Conservation (phyloP, 1,140 invertebrate genomes). For the Elysia chlorotica region DNA sequence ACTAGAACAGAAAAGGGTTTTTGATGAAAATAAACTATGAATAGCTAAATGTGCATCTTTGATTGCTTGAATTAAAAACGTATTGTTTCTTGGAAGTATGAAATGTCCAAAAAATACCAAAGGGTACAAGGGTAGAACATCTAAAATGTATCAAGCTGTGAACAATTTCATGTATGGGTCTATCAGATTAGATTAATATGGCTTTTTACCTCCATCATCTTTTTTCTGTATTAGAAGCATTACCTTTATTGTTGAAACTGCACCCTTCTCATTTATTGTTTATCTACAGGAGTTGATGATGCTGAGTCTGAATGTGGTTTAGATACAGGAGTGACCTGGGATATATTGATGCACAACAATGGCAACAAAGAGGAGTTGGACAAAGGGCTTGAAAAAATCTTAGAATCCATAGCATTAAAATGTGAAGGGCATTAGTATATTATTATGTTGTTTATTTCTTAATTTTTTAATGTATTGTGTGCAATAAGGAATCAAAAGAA, state of each 20-base stretch:
- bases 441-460: too few relatives aligned
- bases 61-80: neutral
- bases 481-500: too few relatives aligned
- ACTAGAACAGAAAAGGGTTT: too few relatives aligned
- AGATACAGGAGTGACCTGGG: constrained; percentile 63
- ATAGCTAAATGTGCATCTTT: neutral
- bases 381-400: neutral
- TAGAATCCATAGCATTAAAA: neutral
- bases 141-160: neutral
- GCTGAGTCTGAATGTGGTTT: constrained; percentile 69
- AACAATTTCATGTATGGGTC: neutral
- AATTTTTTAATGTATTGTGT: too few relatives aligned
- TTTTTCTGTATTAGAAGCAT: neutral
- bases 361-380: constrained; percentile 33
- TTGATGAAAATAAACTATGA: too few relatives aligned
- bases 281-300: constrained; percentile 66
- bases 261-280: neutral
- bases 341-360: constrained; percentile 64
- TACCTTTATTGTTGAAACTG: neutral
- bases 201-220: neutral
- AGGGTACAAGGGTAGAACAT: neutral
- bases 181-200: neutral
- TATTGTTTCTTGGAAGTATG: too few relatives aligned
- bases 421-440: too few relatives aligned
- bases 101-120: neutral